Evolutionary conservation across 2,113 vertebrate species (phyloP).

Genomic region (Corydoras maculifer): DNA sequence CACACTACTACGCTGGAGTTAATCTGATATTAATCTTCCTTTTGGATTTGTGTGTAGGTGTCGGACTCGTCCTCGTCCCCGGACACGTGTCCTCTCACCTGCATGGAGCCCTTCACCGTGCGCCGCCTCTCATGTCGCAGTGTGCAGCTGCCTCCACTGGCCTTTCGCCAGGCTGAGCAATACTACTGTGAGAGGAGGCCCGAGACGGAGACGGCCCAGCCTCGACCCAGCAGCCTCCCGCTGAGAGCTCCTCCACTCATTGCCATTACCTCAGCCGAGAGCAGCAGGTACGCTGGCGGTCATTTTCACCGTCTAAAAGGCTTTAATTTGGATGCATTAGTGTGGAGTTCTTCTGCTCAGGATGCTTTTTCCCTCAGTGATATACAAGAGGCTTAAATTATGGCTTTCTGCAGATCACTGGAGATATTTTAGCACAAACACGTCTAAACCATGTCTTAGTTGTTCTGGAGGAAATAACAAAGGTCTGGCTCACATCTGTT

Average conservation of each 20-base stretch:
- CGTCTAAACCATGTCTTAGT: too few relatives aligned
- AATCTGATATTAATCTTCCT: too few relatives aligned
- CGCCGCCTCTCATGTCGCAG: constrained; percentile 81
- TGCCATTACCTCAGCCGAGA: constrained; percentile 86
- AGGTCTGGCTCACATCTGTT: too few relatives aligned
- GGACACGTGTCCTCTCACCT: constrained; percentile 65
- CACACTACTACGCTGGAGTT: too few relatives aligned
- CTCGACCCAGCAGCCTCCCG: constrained; percentile 79
- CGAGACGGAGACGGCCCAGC: constrained; percentile 65
- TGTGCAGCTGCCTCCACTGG: constrained; percentile 84
- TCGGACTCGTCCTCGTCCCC: constrained; percentile 74
- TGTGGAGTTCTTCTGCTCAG: background rate
- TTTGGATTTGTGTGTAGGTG: constrained; percentile 57
- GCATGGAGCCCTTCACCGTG: constrained; percentile 80
- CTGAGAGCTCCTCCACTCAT: constrained; percentile 84
- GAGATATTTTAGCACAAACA: too few relatives aligned
- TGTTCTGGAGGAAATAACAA: too few relatives aligned
- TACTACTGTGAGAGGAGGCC: constrained; percentile 75
- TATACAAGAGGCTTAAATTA: too few relatives aligned
- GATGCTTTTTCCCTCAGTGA: too few relatives aligned
- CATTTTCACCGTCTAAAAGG: background rate
- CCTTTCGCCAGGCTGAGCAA: constrained; percentile 87
- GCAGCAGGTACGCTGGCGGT: constrained; percentile 71
- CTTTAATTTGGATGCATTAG: background rate
- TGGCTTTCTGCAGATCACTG: too few relatives aligned